Conservation (phyloP, 2,888 invertebrate species). For the Andrena marginata region DNA sequence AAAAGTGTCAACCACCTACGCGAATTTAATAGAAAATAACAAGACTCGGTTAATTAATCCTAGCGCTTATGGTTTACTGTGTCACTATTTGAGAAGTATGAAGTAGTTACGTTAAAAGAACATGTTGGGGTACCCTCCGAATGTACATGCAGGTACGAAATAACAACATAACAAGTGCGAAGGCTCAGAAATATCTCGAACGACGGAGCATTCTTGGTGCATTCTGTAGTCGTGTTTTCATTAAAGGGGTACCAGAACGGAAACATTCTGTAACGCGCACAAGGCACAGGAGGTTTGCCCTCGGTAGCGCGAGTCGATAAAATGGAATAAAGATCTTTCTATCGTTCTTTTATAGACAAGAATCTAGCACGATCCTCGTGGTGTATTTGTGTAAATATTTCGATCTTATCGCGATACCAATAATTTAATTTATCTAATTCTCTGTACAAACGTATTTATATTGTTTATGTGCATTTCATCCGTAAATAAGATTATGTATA, state of each 20-base stretch:
- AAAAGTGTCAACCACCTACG: constrained; percentile 6
- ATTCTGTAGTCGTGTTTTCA: constrained; percentile 26
- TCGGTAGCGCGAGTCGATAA: constrained; percentile 48
- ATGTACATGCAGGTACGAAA: constrained; percentile 23
- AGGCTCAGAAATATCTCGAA: constrained; percentile 23
- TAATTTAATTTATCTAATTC: constrained; percentile 54
- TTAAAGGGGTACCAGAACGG: constrained; percentile 26
- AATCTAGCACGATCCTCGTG: constrained; percentile 17
- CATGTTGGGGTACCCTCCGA: background rate
- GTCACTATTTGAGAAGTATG: constrained; percentile 15
- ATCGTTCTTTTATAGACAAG: constrained; percentile 23
- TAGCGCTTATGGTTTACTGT: constrained; percentile 14
- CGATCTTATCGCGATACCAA: constrained; percentile 45
- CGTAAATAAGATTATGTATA: constrained; percentile 68
- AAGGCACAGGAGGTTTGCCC: constrained; percentile 60
- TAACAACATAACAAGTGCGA: constrained; percentile 42
- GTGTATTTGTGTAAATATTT: constrained; percentile 29
- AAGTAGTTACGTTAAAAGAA: constrained; percentile 14
- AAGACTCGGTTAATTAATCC: constrained; percentile 17
- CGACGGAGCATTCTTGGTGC: background rate
- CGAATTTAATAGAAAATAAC: constrained; percentile 19
- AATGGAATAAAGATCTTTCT: constrained; percentile 38
- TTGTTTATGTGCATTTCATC: constrained; percentile 61
- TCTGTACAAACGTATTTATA: constrained; percentile 68
- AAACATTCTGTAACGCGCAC: constrained; percentile 30